Evolutionary conservation across 2,797 vertebrate species (phyloP).

Genomic region (Discoglossus pictus): DNA sequence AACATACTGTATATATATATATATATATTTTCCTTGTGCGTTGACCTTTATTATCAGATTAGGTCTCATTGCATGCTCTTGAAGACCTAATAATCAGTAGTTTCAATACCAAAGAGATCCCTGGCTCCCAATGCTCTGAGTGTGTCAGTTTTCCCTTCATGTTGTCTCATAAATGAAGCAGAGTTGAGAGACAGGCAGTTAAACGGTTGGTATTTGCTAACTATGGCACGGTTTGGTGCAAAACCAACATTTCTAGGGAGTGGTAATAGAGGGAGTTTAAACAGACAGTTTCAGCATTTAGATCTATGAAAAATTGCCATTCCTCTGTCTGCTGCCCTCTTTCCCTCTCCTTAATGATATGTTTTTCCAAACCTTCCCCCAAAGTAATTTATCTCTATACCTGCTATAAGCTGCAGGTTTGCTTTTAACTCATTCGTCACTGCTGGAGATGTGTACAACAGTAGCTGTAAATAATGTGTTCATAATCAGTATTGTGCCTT

Average conservation of each 20-base stretch:
- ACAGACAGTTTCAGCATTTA: conserved; percentile 22
- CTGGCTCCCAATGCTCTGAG: neutral
- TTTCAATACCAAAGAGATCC: too few species aligned
- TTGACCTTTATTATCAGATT: too few species aligned
- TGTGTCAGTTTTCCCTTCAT: neutral
- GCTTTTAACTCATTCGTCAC: neutral
- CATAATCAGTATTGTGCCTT: too few species aligned
- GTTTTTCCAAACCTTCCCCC: neutral
- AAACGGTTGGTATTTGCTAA: conserved; percentile 16
- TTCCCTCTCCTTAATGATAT: conserved; percentile 1
- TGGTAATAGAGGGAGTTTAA: conserved; percentile 15
- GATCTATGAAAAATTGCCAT: conserved; percentile 34
- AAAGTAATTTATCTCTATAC: conserved; percentile 10
- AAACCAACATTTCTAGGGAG: conserved; percentile 17
- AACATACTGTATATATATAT: too few species aligned
- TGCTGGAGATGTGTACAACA: too few species aligned
- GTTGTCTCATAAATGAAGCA: neutral
- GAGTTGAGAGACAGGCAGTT: neutral
- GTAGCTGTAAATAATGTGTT: too few species aligned
- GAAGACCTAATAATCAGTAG: too few species aligned
- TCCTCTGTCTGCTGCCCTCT: conserved; percentile 18
- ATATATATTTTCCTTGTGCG: too few species aligned
- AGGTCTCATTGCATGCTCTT: too few species aligned
- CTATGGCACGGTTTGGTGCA: neutral
- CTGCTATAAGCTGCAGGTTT: neutral